Evolutionary conservation across 2,113 vertebrate species (phyloP).

Genomic region (Percopsis transmontana): DNA sequence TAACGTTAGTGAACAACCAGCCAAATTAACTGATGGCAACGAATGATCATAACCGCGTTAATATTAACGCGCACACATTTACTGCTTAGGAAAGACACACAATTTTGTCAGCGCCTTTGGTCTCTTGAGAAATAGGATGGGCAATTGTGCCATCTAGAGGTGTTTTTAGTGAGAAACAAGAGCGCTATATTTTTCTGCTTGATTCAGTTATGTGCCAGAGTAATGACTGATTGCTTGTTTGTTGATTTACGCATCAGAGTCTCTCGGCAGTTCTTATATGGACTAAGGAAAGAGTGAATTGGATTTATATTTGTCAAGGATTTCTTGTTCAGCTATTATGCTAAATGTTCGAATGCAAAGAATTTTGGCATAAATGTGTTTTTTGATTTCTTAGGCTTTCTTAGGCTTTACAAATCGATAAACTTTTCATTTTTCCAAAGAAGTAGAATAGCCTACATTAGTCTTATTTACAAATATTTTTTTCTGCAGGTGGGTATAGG

Average conservation of each 20-base stretch:
- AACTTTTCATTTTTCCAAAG: background rate
- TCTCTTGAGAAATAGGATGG: constrained; percentile 6
- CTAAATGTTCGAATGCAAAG: no score
- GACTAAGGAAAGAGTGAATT: no score
- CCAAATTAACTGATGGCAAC: background rate
- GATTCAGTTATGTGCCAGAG: background rate
- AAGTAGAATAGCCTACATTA: background rate
- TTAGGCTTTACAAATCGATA: no score
- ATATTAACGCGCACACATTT: no score
- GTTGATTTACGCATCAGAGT: no score
- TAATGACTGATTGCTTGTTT: no score
- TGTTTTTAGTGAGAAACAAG: background rate
- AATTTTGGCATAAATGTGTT: no score
- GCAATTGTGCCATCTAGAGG: constrained; percentile 40
- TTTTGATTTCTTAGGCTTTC: no score
- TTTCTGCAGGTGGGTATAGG: background rate
- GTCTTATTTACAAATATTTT: background rate
- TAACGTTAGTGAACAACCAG: background rate
- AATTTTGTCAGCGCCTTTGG: background rate
- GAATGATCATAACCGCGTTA: no score
- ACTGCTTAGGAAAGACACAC: background rate
- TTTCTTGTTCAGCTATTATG: no score
- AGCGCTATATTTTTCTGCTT: background rate
- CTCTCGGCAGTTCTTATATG: no score
- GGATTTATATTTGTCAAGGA: no score